These are phyloP conservation scores for Tribolium madens DNA, from an alignment of 1,140 invertebrate species.

Conservation along the genomic window DNA sequence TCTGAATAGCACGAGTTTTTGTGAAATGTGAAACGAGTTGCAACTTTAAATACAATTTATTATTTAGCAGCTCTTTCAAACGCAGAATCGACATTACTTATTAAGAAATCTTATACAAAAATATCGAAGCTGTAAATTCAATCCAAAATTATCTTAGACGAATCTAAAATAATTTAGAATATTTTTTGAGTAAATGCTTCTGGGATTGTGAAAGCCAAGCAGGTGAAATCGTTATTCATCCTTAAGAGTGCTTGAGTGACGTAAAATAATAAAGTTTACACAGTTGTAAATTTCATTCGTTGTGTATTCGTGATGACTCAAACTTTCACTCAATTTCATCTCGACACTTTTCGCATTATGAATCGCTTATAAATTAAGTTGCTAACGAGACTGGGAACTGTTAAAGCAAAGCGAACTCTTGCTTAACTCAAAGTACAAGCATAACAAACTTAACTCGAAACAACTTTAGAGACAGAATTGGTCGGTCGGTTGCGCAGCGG, in stretches of 20 bases:
- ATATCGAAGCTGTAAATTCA: too few relatives aligned
- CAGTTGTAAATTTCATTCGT: slow-evolving; percentile 24
- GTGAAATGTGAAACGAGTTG: too few relatives aligned
- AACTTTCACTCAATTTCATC: slow-evolving; percentile 60
- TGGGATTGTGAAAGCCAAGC: neutral
- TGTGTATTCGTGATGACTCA: slow-evolving; percentile 38
- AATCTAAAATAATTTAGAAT: too few relatives aligned
- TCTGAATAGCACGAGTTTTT: too few relatives aligned
- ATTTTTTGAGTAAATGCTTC: neutral
- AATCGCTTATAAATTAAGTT: slow-evolving; percentile 61
- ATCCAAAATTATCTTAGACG: too few relatives aligned
- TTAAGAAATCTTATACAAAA: too few relatives aligned
- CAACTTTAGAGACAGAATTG: slow-evolving; percentile 51
- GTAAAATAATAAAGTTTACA: slow-evolving; percentile 36
- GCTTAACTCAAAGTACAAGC: slow-evolving; percentile 49
- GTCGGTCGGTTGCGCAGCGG: slow-evolving; percentile 44
- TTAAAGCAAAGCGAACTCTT: slow-evolving; percentile 50
- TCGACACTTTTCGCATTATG: slow-evolving; percentile 57
- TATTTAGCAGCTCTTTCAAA: too few relatives aligned
- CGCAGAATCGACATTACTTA: too few relatives aligned
- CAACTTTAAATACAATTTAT: too few relatives aligned
- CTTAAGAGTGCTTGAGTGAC: neutral
- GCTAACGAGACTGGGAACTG: slow-evolving; percentile 54
- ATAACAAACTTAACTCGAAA: slow-evolving; percentile 56
- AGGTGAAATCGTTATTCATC: neutral